Base-by-base conservation (phyloP, 92 coral and sea anemone species). In the Meandrina meandrites region DNA sequence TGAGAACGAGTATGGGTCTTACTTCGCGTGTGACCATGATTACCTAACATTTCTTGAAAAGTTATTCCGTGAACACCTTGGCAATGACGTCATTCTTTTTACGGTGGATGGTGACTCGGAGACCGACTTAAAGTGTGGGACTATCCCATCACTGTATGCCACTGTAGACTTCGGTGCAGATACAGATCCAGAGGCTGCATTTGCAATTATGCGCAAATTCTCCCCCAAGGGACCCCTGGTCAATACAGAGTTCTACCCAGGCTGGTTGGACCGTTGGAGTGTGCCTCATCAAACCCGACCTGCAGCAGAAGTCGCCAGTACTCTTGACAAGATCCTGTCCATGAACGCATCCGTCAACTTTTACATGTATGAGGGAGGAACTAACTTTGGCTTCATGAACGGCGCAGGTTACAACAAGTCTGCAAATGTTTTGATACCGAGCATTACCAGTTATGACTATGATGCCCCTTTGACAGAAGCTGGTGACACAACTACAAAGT, bases 401-500 rank as follows among this genome's bases (percentile, higher is more conserved):
- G 96, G 98, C 56, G 96, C 91, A n/a, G 81, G 84, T 28, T 68
- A 34, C 73, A 74, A 90, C 40, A 50, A 73, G 13, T 57, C 80
- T 21, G 87, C 82, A 37, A 91, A 86, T 71, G 3, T 34, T 28
- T 37, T 84, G 32, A 89, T 81, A 80, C 91, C 99, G 3, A 94
- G 91, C 15, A 96, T 96, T 0, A 95, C 99, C 42, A 96, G 99
- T 85, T 96, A 96, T 66, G 99, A 96, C 68, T 96, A 93, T 76
- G 97, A 95, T 84, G 99, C 99, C 17, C 99, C 99, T 3, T 78
- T 96, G 69, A 70, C 98, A 75, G 99, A 96, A 90, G 95, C 99
- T 64, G 99, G 99, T 31, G 98, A 96, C 64, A 95, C 93, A 60
- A 93, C 97, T 8, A 92, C 91, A 47, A 96, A 95, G 66, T 95